Evolutionary conservation across 2,113 vertebrate species (phyloP).

Genomic region (Coptodon rendalli): DNA sequence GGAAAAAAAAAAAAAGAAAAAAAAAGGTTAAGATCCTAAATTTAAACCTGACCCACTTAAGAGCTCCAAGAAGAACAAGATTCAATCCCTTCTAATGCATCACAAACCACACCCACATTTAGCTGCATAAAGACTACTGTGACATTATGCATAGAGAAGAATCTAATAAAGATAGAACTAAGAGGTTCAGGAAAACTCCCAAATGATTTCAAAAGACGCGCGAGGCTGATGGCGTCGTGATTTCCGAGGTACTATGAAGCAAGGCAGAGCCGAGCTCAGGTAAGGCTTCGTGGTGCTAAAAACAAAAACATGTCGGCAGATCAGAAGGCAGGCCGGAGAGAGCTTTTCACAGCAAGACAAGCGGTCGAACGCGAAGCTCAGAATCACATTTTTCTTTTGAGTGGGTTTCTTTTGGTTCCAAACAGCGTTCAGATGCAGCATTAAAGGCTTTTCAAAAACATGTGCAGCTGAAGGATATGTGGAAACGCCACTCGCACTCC

Average conservation of each 20-base stretch:
- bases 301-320: background rate
- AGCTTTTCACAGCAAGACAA: constrained; percentile 11
- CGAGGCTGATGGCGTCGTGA: background rate
- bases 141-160: constrained; percentile 62
- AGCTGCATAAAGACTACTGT: constrained; percentile 16
- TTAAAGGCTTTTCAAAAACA: constrained; percentile 50
- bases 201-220: constrained; percentile 11
- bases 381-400: constrained; percentile 39
- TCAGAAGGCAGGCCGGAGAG: constrained; percentile 38
- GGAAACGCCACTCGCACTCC: constrained; percentile 34
- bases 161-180: constrained; percentile 12
- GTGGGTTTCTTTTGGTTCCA: background rate
- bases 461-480: background rate
- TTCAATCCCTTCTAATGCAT: constrained; percentile 31
- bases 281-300: constrained; percentile 78
- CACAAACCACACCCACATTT: background rate
- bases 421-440: constrained; percentile 52
- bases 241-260: constrained; percentile 63
- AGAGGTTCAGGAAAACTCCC: constrained; percentile 51
- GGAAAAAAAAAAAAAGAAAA: background rate
- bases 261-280: constrained; percentile 54
- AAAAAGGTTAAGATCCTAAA: background rate
- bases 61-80: background rate
- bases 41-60: background rate
- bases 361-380: constrained; percentile 12